Base-by-base conservation (phyloP, 1,140 invertebrate species). In the Drosophila watanabei region DNA sequence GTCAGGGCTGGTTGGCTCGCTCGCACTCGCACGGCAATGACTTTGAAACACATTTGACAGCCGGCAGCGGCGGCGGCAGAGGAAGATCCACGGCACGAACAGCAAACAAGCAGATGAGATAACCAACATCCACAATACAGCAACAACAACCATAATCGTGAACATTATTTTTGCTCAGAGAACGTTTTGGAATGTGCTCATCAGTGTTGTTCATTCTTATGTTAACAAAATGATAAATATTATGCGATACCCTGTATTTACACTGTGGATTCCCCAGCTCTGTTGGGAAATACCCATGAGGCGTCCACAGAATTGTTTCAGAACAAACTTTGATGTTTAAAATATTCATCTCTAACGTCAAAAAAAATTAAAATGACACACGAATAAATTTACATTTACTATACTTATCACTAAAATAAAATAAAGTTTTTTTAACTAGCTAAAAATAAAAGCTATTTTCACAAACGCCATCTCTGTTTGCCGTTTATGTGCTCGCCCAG, bases 41-140 rank as follows among this genome's bases (percentile, higher is more conserved):
- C 82, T 90, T 90, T 90, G 86, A 90, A 90, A 80, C 72, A 77
- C 64, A 90, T 90, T 90, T 90, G 86, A 90, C 86, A 75, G 63
- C n/a, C 63, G 48, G 52, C 60, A 14, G 56, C 58, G 11, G 10
- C 28, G 52, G 61, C 60, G 63, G 33, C 59, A 72, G 51, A 35
- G 30, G 54, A 45, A 62, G 49, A 82, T 85, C 75, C 75, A 51
- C 63, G 63, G 60, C 37, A 58, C 68, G n/a, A 58, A 60, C 59
- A 58, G 39, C 46, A 49, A 49, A 24, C 45, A 49, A 32, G 20
- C 41, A 32, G 35, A 45, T 33, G 56, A 68, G 60, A 68, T 68
- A 68, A 68, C 5, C 43, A 64, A 64, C 59, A 68, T 49, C 11
- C 28, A 33, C 49, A 28, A 72, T 39, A 11, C 41, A 62, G 18